A percentile compares a stretch with the other conserved stretches of the same genome.
Evolutionary conservation across 2,797 vertebrate species (phyloP).

Genomic region (Karalla daura): DNA sequence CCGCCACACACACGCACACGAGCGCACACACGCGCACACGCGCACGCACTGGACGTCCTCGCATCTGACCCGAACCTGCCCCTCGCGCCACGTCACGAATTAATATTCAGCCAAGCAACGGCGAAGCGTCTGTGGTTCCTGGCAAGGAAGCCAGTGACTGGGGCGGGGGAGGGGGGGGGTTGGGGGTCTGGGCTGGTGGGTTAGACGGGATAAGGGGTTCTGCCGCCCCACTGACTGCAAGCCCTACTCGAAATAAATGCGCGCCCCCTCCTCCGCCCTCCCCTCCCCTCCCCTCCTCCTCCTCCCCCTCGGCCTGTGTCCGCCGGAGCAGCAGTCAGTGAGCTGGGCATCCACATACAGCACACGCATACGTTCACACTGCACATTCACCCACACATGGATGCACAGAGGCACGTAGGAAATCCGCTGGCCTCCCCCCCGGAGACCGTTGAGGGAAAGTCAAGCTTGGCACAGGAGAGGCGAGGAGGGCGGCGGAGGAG

Average conservation of each 20-base stretch:
- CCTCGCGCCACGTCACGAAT: background rate
- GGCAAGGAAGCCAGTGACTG: no score
- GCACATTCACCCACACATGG: background rate
- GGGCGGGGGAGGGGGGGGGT: no score
- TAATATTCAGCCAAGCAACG: no score
- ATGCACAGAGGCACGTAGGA: background rate
- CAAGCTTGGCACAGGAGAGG: slow-evolving; percentile 39
- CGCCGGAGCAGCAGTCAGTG: slow-evolving; percentile 14
- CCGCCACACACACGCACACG: no score
- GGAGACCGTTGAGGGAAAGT: slow-evolving; percentile 55
- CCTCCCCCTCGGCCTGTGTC: background rate
- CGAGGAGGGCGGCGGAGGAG: slow-evolving; percentile 32
- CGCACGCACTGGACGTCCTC: no score
- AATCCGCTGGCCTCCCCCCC: slow-evolving; percentile 28
- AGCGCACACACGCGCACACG: no score
- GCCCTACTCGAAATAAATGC: slow-evolving; percentile 58
- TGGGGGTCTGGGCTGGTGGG: slow-evolving; percentile 20
- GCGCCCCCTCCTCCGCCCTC: background rate
- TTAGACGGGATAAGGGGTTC: slow-evolving; percentile 21
- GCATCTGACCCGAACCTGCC: background rate
- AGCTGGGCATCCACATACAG: slow-evolving; percentile 26
- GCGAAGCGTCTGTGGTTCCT: no score
- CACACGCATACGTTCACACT: background rate
- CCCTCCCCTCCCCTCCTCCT: background rate
- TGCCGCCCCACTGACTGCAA: slow-evolving; percentile 37